phyloP scores from a whole-genome alignment of 2,797 vertebrate genomes.

The Xiphorhynchus erythropygius region DNA sequence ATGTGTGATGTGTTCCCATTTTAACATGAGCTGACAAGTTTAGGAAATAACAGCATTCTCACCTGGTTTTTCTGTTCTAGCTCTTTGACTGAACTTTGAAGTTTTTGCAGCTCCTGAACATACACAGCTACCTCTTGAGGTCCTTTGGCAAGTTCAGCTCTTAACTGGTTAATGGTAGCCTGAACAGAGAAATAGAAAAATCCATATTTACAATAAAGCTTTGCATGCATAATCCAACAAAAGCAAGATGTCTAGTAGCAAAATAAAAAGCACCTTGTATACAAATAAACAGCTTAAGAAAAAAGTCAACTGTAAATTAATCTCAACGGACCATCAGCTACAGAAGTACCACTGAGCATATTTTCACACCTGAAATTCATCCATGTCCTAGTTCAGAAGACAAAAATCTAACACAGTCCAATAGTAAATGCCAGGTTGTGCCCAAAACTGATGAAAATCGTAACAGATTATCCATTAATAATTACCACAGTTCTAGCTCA shows the following conservation, averaged over 20 bases:
- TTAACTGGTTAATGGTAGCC: constrained; percentile 88
- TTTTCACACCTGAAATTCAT: background rate
- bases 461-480: background rate
- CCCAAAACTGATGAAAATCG: background rate
- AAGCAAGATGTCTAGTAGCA: background rate
- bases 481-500: background rate
- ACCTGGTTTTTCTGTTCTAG: constrained; percentile 92
- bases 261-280: background rate
- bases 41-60: constrained; percentile 32
- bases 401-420: background rate
- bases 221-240: background rate
- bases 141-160: constrained; percentile 91
- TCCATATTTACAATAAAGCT: background rate
- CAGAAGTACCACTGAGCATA: background rate
- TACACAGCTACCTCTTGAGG: constrained; percentile 95
- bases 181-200: constrained; percentile 61
- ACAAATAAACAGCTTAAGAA: background rate
- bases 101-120: constrained; percentile 90
- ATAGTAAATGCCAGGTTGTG: background rate
- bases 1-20: background rate
- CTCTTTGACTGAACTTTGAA: constrained; percentile 86
- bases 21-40: constrained; percentile 9
- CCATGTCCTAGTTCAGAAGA: background rate
- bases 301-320: background rate
- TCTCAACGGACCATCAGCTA: background rate